Percentiles rank a stretch among this genome's conserved stretches.
Conservation (phyloP, 1,140 invertebrate genomes). For the Andricus grossulariae region DNA sequence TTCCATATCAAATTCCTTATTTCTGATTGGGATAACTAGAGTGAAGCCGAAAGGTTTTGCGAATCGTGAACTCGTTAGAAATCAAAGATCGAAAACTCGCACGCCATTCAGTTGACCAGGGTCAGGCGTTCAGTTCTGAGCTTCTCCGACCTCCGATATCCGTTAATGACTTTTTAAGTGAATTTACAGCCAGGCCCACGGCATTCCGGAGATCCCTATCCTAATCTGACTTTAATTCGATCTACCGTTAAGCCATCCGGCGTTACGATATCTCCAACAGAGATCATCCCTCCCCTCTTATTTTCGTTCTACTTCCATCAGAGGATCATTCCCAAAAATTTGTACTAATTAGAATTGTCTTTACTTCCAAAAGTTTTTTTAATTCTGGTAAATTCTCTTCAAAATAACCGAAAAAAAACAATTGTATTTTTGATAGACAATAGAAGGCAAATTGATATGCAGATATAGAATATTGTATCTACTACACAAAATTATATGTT, state of each 20-base stretch:
- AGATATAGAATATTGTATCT: no score
- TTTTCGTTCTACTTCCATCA: slow-evolving; percentile 6
- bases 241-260: slow-evolving; percentile 56
- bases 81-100: slow-evolving; percentile 29
- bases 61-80: slow-evolving; percentile 23
- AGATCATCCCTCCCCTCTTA: slow-evolving; percentile 23
- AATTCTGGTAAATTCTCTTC: not conserved
- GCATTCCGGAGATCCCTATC: slow-evolving; percentile 49
- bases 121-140: slow-evolving; percentile 41
- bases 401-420: not conserved
- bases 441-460: no score
- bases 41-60: not conserved
- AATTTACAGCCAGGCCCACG: slow-evolving; percentile 53
- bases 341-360: not conserved
- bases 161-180: slow-evolving; percentile 70
- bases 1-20: no score
- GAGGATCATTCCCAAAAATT: slow-evolving; percentile 15
- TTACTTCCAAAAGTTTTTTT: not conserved
- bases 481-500: no score
- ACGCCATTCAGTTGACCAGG: slow-evolving; percentile 36
- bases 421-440: no score
- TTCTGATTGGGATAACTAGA: not conserved
- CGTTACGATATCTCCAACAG: slow-evolving; percentile 40
- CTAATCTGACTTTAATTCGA: slow-evolving; percentile 70
- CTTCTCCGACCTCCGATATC: slow-evolving; percentile 49